These are phyloP conservation scores for Eucidaris tribuloides DNA, from an alignment of 35 echinoderm and acorn worm species.

Conservation along the genomic window DNA sequence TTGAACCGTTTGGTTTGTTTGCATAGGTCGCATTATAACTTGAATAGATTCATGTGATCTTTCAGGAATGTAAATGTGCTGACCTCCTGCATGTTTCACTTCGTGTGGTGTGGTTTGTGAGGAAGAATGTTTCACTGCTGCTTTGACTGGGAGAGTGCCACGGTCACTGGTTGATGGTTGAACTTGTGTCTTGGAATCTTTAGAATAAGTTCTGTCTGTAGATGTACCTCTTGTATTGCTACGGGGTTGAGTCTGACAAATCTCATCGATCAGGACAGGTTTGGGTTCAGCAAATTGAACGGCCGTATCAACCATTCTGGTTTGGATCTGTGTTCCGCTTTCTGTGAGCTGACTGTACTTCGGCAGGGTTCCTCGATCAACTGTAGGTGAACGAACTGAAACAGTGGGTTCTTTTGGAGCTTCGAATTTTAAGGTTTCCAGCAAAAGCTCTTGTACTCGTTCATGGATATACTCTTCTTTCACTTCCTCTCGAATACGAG, in stretches of 20 bases:
- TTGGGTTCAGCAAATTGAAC: constrained; percentile 2
- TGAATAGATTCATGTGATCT: not conserved
- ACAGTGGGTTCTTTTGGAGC: not conserved
- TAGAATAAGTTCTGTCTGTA: not conserved
- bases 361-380: constrained; percentile 22
- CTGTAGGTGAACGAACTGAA: not conserved
- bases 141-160: constrained; percentile 35
- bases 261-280: constrained; percentile 8
- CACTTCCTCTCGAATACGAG: constrained; percentile 40
- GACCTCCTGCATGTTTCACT: not conserved
- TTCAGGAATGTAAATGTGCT: not conserved
- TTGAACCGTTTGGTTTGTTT: not conserved
- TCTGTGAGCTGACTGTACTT: constrained; percentile 13
- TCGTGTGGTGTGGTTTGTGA: not conserved
- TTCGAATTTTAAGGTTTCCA: not conserved
- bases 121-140: not conserved
- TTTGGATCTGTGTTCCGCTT: constrained; percentile 8
- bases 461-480: constrained; percentile 38
- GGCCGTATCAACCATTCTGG: not conserved
- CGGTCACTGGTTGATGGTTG: constrained; percentile 38
- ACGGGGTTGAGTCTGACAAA: not conserved
- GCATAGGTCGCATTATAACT: constrained; percentile 7
- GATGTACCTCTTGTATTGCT: constrained; percentile 23
- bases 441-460: constrained; percentile 16
- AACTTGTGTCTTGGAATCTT: constrained; percentile 36